Evolutionary conservation across 2,113 vertebrate genomes (phyloP).

Genomic region (Casuarius casuarius): DNA sequence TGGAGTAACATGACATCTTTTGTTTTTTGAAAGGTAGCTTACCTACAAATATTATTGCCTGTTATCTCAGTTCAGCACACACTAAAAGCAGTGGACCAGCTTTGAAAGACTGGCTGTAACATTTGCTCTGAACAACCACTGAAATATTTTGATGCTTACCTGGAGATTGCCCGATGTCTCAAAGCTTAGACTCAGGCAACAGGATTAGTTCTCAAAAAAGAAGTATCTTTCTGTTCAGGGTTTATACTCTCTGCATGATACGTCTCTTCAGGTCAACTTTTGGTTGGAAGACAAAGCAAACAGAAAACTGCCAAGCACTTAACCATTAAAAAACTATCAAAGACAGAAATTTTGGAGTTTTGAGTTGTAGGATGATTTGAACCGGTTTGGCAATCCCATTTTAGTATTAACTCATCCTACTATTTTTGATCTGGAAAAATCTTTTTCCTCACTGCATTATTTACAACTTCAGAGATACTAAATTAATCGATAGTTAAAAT

Average conservation of each 20-base stretch:
- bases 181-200: not conserved
- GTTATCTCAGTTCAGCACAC: not conserved
- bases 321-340: not conserved
- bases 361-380: not conserved
- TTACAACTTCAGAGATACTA: not conserved
- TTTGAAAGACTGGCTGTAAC: not conserved
- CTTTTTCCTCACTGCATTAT: not conserved
- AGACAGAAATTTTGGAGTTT: not conserved
- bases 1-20: not conserved
- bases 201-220: not conserved
- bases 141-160: not conserved
- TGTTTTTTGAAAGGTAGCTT: not conserved
- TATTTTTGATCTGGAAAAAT: conserved; percentile 12
- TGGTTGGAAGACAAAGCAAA: not conserved
- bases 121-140: not conserved
- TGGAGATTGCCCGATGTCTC: not conserved
- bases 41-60: not conserved
- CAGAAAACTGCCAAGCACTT: not conserved
- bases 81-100: not conserved
- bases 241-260: not conserved
- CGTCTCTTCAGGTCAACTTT: not conserved
- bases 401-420: not conserved
- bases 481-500: not conserved
- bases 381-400: not conserved
- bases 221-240: not conserved